Conservation (phyloP, 2,888 invertebrate genomes). For the Drosophila aldrichi region DNA sequence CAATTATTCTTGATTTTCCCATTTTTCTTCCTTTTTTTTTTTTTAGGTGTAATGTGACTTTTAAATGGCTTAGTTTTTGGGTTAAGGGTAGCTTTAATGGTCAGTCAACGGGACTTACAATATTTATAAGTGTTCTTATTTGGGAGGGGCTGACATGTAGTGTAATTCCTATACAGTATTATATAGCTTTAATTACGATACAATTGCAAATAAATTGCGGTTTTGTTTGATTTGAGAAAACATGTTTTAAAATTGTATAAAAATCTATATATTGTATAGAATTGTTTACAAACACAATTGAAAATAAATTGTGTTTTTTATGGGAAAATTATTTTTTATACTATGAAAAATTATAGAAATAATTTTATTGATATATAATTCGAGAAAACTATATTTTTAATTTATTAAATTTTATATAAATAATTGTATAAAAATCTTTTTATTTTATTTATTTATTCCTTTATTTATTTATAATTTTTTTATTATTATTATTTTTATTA, state of each 20-base stretch:
- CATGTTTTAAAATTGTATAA: background rate
- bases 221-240: background rate
- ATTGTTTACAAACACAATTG: background rate
- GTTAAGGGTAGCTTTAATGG: conserved; percentile 28
- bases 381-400: too few species aligned
- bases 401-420: too few species aligned
- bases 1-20: conserved; percentile 38
- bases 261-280: background rate
- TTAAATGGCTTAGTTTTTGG: conserved; percentile 30
- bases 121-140: conserved; percentile 4
- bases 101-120: conserved; percentile 6
- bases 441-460: too few species aligned
- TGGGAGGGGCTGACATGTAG: background rate
- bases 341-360: too few species aligned
- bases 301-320: background rate
- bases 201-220: conserved; percentile 5
- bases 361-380: too few species aligned
- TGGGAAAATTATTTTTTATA: background rate
- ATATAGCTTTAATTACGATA: background rate
- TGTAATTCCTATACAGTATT: background rate
- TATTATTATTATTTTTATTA: too few species aligned
- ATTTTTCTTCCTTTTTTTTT: conserved; percentile 1
- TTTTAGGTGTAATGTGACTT: conserved; percentile 24
- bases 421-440: too few species aligned
- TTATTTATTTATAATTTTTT: too few species aligned